Percentiles rank a stretch among this genome's conserved stretches.
Conservation (phyloP, 2,888 invertebrate species). For the Conchocele bisecta region DNA sequence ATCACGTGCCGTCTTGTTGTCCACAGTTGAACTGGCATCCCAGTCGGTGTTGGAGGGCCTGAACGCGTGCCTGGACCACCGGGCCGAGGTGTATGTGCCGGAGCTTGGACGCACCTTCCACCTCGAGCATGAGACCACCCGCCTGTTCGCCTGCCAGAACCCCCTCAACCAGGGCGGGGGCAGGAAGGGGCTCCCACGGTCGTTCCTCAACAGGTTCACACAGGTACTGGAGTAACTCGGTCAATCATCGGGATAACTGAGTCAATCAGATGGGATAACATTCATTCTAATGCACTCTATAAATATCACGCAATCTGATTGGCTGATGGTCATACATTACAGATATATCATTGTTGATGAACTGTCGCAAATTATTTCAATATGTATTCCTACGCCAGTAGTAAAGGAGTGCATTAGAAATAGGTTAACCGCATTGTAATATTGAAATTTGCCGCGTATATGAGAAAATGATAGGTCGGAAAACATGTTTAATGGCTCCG, state of each 20-base stretch:
- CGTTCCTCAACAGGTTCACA: slow-evolving; percentile 98
- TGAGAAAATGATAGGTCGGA: no score
- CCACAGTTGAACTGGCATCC: slow-evolving; percentile 94
- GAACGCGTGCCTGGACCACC: slow-evolving; percentile 98
- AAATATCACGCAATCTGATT: no score
- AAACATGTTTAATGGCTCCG: no score
- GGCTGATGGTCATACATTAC: no score
- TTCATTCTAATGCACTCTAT: background rate
- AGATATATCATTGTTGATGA: no score
- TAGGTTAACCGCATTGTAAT: no score
- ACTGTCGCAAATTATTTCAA: no score
- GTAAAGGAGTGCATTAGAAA: no score
- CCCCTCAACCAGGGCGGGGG: slow-evolving; percentile 98
- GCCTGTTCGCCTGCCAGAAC: slow-evolving; percentile 99
- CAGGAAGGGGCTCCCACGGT: slow-evolving; percentile 96
- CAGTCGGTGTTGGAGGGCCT: slow-evolving; percentile 99
- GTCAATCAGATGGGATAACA: background rate
- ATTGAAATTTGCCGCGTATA: no score
- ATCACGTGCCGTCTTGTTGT: no score
- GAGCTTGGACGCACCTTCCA: slow-evolving; percentile 94
- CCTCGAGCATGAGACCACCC: slow-evolving; percentile 88
- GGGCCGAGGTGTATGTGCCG: slow-evolving; percentile 97
- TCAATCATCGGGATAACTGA: background rate
- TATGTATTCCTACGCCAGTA: no score
- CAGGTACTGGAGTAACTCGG: slow-evolving; percentile 63